Conservation (phyloP, 2,888 invertebrate species). For the Heterodera filipjevi region DNA sequence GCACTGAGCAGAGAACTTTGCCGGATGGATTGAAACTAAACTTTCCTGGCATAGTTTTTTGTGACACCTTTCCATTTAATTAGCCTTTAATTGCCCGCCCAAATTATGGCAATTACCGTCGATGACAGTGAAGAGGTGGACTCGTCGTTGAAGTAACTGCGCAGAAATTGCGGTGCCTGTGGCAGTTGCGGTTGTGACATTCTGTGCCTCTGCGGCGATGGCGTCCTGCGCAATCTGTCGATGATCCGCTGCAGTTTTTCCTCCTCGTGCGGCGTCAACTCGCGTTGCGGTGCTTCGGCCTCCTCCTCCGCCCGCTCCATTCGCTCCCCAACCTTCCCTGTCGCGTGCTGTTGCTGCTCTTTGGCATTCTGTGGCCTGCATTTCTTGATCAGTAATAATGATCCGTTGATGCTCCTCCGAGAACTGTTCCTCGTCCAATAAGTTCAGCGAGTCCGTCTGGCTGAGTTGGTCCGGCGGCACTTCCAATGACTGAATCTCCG, state of each 20-base stretch:
- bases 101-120: conserved; percentile 6
- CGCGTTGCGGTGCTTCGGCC: neutral
- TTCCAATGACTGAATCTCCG: conserved; percentile 58
- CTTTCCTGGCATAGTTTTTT: neutral
- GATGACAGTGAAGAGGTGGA: conserved; percentile 33
- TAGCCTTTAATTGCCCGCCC: no score
- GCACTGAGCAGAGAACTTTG: conserved; percentile 54
- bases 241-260: conserved; percentile 13
- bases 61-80: neutral
- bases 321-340: neutral
- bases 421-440: conserved; percentile 46
- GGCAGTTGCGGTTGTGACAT: conserved; percentile 28
- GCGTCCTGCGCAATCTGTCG: neutral
- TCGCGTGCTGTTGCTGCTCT: neutral
- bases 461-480: conserved; percentile 63
- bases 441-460: conserved; percentile 57
- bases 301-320: neutral
- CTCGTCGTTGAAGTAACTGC: conserved; percentile 29
- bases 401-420: conserved; percentile 41
- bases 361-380: conserved; percentile 1
- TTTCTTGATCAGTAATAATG: conserved; percentile 14
- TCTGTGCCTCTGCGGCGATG: neutral
- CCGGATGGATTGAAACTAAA: conserved; percentile 39
- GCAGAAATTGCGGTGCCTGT: conserved; percentile 39
- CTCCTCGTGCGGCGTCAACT: conserved; percentile 21